Base-by-base conservation (phyloP, 2,888 invertebrate genomes). In the Deilephila porcellus region DNA sequence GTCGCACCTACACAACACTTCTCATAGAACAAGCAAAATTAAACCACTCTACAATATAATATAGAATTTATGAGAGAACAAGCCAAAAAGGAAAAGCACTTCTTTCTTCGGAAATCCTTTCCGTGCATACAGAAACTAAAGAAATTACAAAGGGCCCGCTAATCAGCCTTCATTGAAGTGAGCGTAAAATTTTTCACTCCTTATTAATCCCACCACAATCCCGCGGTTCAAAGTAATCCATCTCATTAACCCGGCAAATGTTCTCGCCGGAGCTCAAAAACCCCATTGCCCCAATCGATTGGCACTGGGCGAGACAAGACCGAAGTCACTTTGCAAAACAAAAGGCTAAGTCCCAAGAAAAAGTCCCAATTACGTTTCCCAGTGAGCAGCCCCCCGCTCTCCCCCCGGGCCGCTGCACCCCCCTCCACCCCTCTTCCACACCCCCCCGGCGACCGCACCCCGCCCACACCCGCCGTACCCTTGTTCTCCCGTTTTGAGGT, bases 281-380 rank as follows among this genome's bases (percentile, higher is more conserved):
- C 71, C 76, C 79, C 78, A 77, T 80, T 82, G 76, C 78, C 84
- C 82, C 87, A 86, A 92, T 93, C 93, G 92, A 93, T 93, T 88
- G 81, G 77, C 78, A 79, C 80, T 78, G 82, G 73, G 77, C 78
- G 85, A 82, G 86, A 87, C 87, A 87, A 90, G 90, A 88, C 90
- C 88, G 88, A 88, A 91, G 91, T 91, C 93, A 90, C 92, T 93
- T 91, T 91, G 90, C 91, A 92, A 93, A 93, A 93, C 93, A 94
- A 94, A 92, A 91, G 91, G 85, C 87, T 87, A 88, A 90, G 88
- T 90, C 91, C 86, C 84, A 93, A 91, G 93, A 94, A 94, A 93
- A 93, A 93, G 93, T 93, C 93, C 94, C 93, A 94, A 93, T 94
- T 93, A 93, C 92, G 93, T 90, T 89, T 85, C 83, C 83, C 83